Percentiles rank a stretch among this genome's conserved stretches.
Evolutionary conservation across 2,797 vertebrate species (phyloP).

Genomic region (Eptatretus atami): DNA sequence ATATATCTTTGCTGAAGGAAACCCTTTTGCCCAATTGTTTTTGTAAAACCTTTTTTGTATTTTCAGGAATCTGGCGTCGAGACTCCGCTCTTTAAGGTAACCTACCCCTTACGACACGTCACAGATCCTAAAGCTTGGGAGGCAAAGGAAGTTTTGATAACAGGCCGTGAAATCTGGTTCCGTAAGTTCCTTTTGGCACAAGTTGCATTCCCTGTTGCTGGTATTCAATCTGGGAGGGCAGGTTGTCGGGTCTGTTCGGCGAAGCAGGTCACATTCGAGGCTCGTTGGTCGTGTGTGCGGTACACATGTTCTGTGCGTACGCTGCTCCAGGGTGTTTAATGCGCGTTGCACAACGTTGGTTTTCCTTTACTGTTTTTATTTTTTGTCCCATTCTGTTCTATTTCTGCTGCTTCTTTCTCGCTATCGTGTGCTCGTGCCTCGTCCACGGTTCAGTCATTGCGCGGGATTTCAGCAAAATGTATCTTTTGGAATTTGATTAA

Average conservation of each 20-base stretch:
- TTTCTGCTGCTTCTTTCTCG: too few relatives aligned
- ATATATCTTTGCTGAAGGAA: too few relatives aligned
- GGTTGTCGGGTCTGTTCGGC: too few relatives aligned
- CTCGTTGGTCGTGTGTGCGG: background rate
- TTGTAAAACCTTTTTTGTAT: background rate
- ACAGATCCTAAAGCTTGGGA: conserved; percentile 92
- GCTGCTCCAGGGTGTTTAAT: too few relatives aligned
- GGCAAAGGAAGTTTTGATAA: conserved; percentile 90
- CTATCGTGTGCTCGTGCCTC: too few relatives aligned
- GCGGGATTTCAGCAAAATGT: too few relatives aligned
- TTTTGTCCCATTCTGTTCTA: too few relatives aligned
- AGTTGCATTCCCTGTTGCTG: background rate
- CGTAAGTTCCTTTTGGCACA: conserved; percentile 19
- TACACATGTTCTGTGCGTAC: background rate
- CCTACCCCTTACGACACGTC: conserved; percentile 67
- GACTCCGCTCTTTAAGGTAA: conserved; percentile 85
- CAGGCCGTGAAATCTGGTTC: conserved; percentile 89
- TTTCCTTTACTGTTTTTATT: too few relatives aligned
- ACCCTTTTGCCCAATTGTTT: too few relatives aligned
- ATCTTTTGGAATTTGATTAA: too few relatives aligned
- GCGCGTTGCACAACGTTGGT: too few relatives aligned
- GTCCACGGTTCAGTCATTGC: too few relatives aligned
- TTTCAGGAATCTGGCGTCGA: conserved; percentile 71
- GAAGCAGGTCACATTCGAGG: background rate
- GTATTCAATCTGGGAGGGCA: conserved; percentile 7